Conservation (phyloP, 1,140 invertebrate species). For the Bombyx mori region ASM3026992v2 NC_085112.1:6232501-6233000, state of each 20-base stretch:
- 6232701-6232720: too few species aligned
- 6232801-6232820: conserved; percentile 65
- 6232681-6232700: too few species aligned
- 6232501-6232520: too few species aligned
- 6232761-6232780: conserved; percentile 45
- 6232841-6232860: conserved; percentile 24
- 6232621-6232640: too few species aligned
- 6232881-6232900: conserved; percentile 20
- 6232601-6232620: too few species aligned
- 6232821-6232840: conserved; percentile 51
- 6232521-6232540: too few species aligned
- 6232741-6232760: conserved; percentile 55
- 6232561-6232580: too few species aligned
- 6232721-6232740: conserved; percentile 32
- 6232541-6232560: too few species aligned
- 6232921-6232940: conserved; percentile 67
- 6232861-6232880: conserved; percentile 18
- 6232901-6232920: conserved; percentile 54
- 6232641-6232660: too few species aligned
- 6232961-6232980: conserved; percentile 54
- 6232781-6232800: conserved; percentile 63
- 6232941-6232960: conserved; percentile 62
- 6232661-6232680: too few species aligned
- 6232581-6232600: too few species aligned
- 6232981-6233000: conserved; percentile 31